A percentile compares a stretch with the other conserved stretches of the same genome.
Conservation (phyloP, 2,888 invertebrate species). For the Monoplex corrugatus region DNA sequence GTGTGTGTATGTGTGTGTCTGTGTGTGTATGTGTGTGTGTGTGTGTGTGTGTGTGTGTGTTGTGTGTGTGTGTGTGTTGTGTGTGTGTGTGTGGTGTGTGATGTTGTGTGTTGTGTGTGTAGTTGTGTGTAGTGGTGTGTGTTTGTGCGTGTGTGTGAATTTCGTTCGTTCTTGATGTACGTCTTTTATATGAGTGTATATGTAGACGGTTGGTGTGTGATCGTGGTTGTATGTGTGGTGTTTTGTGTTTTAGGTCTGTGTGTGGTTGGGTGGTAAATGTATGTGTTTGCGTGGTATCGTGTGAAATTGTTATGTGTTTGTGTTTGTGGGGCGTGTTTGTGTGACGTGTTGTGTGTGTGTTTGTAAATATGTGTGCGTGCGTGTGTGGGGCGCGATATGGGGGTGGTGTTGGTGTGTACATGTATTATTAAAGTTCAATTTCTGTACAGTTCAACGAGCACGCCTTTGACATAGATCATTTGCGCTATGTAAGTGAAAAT, state of each 20-base stretch:
- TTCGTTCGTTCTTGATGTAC: background rate
- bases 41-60: background rate
- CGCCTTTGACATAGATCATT: no score
- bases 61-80: background rate
- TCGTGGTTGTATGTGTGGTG: background rate
- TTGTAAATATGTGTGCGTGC: background rate
- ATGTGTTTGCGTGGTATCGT: background rate
- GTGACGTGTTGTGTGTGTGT: background rate
- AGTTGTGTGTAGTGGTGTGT: background rate
- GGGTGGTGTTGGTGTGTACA: no score
- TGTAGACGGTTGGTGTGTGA: slow-evolving; percentile 17
- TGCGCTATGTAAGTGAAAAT: no score
- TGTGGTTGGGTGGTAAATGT: no score
- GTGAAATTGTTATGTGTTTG: background rate
- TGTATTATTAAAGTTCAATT: no score
- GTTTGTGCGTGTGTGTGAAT: background rate
- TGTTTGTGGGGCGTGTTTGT: no score
- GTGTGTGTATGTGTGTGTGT: background rate
- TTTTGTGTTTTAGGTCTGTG: no score
- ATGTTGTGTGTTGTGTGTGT: background rate
- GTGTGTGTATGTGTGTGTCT: background rate
- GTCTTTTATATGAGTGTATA: background rate
- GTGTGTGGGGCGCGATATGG: background rate
- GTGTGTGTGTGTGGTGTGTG: background rate
- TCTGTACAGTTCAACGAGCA: no score